These are phyloP conservation scores for Sorex fumeus DNA, from an alignment of 2,113 vertebrate genomes.

Conservation along the genomic window DNA sequence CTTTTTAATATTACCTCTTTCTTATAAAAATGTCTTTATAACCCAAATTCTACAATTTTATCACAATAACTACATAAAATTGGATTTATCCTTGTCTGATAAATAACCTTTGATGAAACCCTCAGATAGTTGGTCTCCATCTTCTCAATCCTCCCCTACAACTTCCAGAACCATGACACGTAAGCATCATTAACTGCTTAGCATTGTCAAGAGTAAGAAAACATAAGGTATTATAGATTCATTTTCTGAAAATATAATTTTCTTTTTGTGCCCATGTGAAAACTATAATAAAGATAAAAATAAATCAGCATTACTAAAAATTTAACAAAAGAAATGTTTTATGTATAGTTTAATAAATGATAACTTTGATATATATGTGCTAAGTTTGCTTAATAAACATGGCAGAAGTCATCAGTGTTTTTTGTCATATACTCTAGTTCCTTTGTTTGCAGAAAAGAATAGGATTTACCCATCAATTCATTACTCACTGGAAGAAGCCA, in stretches of 20 bases:
- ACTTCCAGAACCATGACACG: background rate
- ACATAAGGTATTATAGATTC: background rate
- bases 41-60: background rate
- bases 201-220: background rate
- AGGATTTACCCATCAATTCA: background rate
- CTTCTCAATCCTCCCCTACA: background rate
- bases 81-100: background rate
- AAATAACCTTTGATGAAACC: background rate
- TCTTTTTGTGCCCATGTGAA: background rate
- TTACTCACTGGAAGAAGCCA: background rate
- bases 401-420: background rate
- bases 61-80: background rate
- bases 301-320: background rate
- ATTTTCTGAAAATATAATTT: background rate
- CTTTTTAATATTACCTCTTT: background rate
- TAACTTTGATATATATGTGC: background rate
- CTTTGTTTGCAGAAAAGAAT: background rate
- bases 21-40: background rate
- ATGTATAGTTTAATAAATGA: background rate
- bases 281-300: conserved; percentile 36
- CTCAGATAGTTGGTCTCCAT: no score
- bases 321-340: background rate
- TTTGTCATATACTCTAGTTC: background rate
- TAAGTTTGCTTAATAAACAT: background rate
- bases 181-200: background rate